Evolutionary conservation across 2,113 vertebrate species (phyloP), one percentile per base, ranked within the genome.

Genomic region (Chaenocephalus aceratus): DNA sequence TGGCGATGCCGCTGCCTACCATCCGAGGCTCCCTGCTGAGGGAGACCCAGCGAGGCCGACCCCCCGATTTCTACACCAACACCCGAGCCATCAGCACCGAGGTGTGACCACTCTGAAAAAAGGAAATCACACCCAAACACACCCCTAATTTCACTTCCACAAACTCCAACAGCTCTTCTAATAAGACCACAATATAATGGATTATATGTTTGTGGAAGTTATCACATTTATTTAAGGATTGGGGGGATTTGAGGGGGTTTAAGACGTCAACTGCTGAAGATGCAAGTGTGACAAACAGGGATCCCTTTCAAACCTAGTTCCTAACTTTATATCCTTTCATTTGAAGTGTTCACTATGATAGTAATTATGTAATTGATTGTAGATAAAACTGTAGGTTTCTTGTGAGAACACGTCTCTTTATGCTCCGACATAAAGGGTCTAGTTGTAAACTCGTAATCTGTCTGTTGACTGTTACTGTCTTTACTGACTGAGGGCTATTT

Each of bases 41-140:
- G 86, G 89, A 92, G 12, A 46, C 74, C 5, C 86, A 64, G 56
- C 49, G 87, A 62, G 79, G 89, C 2, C 75, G 80, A 2, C 89
- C 87, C n/a, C 91, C 89, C 0, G 96, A 97, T 73, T 90, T 95
- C 87, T 96, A 96, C 94, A 95, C 94, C 1, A 97, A 96, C 92
- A 95, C 96, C 13, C 95, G 95, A 84, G 97, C 97, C 91, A 92
- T 98, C 93, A 99, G 97, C 94, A 99, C 97, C 0, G 97, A 98
- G 9, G 97, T 98, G 91, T 99, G 93, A 97, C 46, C 45, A 2
- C 41, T 49, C 26, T 36, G 3, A 61, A 60, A 13, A n/a, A 57
- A 60, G 36, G 36, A 10, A n/a, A 2, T 48, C 59, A 74, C 72
- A 75, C 52, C 54, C 76, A 75, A 54, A 34, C 8, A 51, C 23